Evolutionary conservation across 2,888 invertebrate genomes (phyloP), one percentile per base, ranked within the genome.

Genomic region (Drosophila acutilabella): DNA sequence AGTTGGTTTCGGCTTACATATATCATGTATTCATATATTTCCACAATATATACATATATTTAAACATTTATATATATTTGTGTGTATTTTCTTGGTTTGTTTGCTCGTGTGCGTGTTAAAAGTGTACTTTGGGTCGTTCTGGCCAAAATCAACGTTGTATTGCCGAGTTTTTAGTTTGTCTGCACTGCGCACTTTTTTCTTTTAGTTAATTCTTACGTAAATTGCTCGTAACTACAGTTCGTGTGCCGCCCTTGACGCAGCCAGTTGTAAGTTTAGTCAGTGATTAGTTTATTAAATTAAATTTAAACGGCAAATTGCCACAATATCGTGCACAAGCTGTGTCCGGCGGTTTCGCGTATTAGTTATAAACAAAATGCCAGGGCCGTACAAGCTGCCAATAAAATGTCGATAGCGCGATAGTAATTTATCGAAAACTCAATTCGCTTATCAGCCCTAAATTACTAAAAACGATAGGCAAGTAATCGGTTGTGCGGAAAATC

Each of bases 361-460:
- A 64, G 74, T 79, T 79, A 79, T 79, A 79, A 79, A 79, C 79
- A 79, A 79, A 79, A 80, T 80, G 47, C 78, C 62, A 77, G 76
- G 76, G 76, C 40, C 41, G 47, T 36, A 1, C 11, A 36, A 33
- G 8, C 8, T 4, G 4, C 41, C 11, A 20, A 11, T 20, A 33
- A 33, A n/a, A 6, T 42, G 53, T 67, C 72, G 74, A 61, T 65
- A 54, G 23, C 5, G 3, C 1, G 0, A 1, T n/a, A 13, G 18
- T 2, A 1, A 6, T 4, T 11, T 47, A 62, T 74, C 72, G 58
- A 50, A 42, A 16, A 20, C 8, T 11, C 10, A 8, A 11, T 18
- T 4, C 1, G 6, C 13, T 18, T 33, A 20, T 7, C 18, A 56
- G 38, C 74, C 59, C 74, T 64, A 47, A 10, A 10, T 14, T 4